Evolutionary conservation across 2,113 vertebrate species (phyloP).

Genomic region (Verasper variegatus): DNA sequence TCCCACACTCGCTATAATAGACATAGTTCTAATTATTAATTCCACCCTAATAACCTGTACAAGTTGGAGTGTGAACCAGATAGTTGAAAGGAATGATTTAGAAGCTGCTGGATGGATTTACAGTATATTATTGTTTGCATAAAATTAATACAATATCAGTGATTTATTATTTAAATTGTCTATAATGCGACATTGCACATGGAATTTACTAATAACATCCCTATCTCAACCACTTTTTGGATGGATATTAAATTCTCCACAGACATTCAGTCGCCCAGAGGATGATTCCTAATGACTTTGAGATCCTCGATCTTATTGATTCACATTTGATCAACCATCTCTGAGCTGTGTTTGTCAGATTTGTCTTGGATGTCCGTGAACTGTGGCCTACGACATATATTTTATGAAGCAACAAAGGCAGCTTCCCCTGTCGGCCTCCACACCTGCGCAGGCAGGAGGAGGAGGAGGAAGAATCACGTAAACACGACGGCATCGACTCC

Average conservation of each 20-base stretch:
- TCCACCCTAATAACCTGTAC: too few species aligned
- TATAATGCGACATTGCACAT: too few species aligned
- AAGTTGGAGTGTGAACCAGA: too few species aligned
- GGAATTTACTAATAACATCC: background rate
- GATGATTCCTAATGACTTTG: background rate
- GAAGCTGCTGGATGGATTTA: too few species aligned
- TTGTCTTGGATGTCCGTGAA: constrained; percentile 3
- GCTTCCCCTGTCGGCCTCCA: constrained; percentile 8
- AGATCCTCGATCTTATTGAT: background rate
- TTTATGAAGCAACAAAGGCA: constrained; percentile 20
- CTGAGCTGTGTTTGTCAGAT: background rate
- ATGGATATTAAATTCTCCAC: background rate
- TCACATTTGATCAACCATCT: background rate
- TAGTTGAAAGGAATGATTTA: too few species aligned
- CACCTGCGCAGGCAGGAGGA: constrained; percentile 10
- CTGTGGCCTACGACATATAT: constrained; percentile 7
- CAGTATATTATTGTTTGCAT: too few species aligned
- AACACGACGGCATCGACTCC: constrained; percentile 27
- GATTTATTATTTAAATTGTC: too few species aligned
- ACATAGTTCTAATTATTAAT: too few species aligned
- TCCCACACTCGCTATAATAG: too few species aligned
- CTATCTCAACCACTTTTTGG: background rate
- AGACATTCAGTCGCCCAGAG: background rate
- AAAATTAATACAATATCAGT: too few species aligned
- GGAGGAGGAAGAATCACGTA: constrained; percentile 26